Evolutionary conservation across 1,140 invertebrate genomes (phyloP).

Genomic region (Heliconius nattereri): DNA sequence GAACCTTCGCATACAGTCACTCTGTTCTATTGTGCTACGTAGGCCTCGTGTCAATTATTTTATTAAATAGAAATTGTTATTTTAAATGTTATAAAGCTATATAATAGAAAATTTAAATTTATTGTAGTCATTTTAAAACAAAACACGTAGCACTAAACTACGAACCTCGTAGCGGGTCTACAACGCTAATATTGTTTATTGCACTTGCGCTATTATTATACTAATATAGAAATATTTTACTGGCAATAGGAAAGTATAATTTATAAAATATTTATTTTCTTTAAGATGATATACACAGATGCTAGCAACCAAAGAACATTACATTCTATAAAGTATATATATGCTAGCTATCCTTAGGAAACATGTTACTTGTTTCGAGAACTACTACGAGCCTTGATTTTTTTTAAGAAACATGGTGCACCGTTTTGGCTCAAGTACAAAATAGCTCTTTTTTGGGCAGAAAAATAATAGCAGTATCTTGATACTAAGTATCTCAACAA

Average conservation of each 20-base stretch:
- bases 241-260: not conserved
- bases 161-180: slow-evolving; percentile 3
- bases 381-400: too few species aligned
- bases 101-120: not conserved
- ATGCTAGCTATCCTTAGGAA: too few species aligned
- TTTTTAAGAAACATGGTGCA: too few species aligned
- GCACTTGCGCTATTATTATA: not conserved
- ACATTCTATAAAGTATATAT: too few species aligned
- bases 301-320: too few species aligned
- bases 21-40: not conserved
- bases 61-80: not conserved
- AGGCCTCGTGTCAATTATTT: not conserved
- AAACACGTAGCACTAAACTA: slow-evolving; percentile 19
- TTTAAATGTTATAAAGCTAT: not conserved
- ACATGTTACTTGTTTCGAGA: too few species aligned
- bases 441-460: too few species aligned
- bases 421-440: too few species aligned
- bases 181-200: slow-evolving; percentile 6
- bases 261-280: not conserved
- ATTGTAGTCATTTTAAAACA: not conserved
- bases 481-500: too few species aligned
- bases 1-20: not conserved
- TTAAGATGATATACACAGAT: too few species aligned
- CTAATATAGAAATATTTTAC: not conserved
- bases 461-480: too few species aligned